Evolutionary conservation across 1,140 invertebrate species (phyloP).

Genomic region (Hycleus cichorii): DNA sequence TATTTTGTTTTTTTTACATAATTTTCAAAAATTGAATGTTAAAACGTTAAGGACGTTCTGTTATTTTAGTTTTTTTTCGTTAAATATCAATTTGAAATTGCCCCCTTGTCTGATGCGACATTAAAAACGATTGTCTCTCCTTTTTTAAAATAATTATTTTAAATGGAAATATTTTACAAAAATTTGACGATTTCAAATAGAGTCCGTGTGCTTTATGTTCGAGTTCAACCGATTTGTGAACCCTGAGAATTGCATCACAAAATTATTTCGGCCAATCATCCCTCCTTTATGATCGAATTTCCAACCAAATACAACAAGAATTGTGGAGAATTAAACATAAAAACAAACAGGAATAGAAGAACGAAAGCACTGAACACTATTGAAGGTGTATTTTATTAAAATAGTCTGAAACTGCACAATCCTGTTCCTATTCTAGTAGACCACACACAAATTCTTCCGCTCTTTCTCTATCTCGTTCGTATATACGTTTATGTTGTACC

Average conservation of each 20-base stretch:
- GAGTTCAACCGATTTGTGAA: slow-evolving; percentile 13
- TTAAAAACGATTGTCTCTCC: slow-evolving; percentile 22
- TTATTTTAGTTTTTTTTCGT: too few species aligned
- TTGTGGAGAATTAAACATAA: too few species aligned
- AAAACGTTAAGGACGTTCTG: too few species aligned
- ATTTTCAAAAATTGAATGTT: neutral
- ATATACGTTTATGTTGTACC: too few species aligned
- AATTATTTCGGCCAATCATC: too few species aligned
- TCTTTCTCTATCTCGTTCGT: too few species aligned
- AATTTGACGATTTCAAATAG: neutral
- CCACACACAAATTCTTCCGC: too few species aligned
- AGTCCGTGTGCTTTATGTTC: neutral
- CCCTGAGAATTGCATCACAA: slow-evolving; percentile 14
- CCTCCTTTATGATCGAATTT: too few species aligned
- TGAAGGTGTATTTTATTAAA: neutral
- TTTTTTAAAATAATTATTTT: slow-evolving; percentile 23
- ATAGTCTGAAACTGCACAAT: too few species aligned
- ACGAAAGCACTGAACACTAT: slow-evolving; percentile 9
- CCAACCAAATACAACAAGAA: too few species aligned
- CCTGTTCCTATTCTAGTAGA: too few species aligned
- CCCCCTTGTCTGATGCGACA: neutral
- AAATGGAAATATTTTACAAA: slow-evolving; percentile 21
- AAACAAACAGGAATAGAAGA: neutral
- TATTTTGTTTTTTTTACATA: slow-evolving; percentile 1
- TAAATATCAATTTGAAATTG: too few species aligned